Evolutionary conservation across 2,888 invertebrate genomes (phyloP), one percentile per base, ranked within the genome.

Genomic region (Tanytarsus gracilentus): DNA sequence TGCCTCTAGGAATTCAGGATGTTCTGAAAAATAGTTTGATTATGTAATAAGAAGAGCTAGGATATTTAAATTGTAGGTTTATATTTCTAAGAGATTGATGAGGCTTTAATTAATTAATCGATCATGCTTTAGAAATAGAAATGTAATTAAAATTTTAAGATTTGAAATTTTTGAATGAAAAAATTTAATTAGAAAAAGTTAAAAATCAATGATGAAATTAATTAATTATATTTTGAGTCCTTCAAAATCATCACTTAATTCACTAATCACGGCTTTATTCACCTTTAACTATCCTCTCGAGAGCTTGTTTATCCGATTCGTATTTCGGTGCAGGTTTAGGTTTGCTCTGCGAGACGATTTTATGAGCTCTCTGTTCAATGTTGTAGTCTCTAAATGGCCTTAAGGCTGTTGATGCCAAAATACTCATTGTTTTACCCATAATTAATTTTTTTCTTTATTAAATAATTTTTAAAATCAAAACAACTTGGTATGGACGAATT

Each of bases 281-380:
- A 73, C 74, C 72, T 73, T 82, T 77, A 29, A 81, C 70, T 1
- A 86, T 74, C 62, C 81, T 76, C 66, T 86, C 78, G 66, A 84
- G 76, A 70, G 84, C 83, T 66, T 78, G 76, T 40, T 80, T 64
- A 64, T 82, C 81, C 1, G 78, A 73, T 23, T 81, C 77, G 70
- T 81, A 80, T 67, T 74, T 78, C 0, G 90, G 90, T n/a, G 91
- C 88, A 26, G 82, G 79, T 30, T 73, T 74, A 16, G 79, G 76
- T 62, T 71, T 73, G 4, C 76, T 78, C 68, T 77, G 77, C 0
- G 82, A 79, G 64, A 91, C 79, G 18, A 83, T 72, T 66, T 82
- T 82, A 66, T 84, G 83, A 25, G 87, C 88, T 63, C 90, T 80
- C 71, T 79, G 84, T 69, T 88, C 89, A 2, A 86, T 78, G 72